These are phyloP conservation scores for Peucedramus taeniatus DNA, from an alignment of 2,113 vertebrate species.

Conservation along the genomic window DNA sequence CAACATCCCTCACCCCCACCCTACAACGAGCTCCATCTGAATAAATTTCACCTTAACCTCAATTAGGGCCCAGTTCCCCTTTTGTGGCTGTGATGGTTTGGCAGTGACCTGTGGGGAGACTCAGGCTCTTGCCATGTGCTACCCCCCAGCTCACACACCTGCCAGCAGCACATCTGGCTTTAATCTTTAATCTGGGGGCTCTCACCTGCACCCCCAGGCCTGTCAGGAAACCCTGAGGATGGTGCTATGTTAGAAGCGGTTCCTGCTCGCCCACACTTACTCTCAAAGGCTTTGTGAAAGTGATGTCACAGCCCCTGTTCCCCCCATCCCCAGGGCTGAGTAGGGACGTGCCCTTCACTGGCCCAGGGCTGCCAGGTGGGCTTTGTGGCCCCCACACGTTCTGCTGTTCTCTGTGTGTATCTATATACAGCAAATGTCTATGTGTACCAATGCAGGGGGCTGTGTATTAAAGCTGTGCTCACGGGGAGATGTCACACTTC, in stretches of 20 bases:
- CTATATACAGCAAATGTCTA: background rate
- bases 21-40: background rate
- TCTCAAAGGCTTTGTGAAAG: constrained; percentile 4
- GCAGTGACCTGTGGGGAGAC: background rate
- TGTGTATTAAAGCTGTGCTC: constrained; percentile 15
- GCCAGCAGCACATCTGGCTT: background rate
- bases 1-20: background rate
- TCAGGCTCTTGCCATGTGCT: background rate
- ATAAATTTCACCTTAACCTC: constrained; percentile 58
- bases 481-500: background rate
- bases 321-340: background rate
- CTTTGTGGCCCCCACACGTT: background rate
- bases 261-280: background rate
- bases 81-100: background rate
- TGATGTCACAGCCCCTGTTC: background rate
- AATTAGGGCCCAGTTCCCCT: background rate
- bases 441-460: background rate
- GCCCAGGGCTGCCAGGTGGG: background rate
- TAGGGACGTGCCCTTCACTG: fast-evolving
- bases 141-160: background rate
- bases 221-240: constrained; percentile 15
- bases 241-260: constrained; percentile 51
- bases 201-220: background rate
- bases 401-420: background rate
- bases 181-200: background rate